Percentiles rank a stretch among this genome's conserved stretches.
phyloP scores from a whole-genome alignment of 1,140 invertebrate genomes.

The Neodiprion lecontei region DNA sequence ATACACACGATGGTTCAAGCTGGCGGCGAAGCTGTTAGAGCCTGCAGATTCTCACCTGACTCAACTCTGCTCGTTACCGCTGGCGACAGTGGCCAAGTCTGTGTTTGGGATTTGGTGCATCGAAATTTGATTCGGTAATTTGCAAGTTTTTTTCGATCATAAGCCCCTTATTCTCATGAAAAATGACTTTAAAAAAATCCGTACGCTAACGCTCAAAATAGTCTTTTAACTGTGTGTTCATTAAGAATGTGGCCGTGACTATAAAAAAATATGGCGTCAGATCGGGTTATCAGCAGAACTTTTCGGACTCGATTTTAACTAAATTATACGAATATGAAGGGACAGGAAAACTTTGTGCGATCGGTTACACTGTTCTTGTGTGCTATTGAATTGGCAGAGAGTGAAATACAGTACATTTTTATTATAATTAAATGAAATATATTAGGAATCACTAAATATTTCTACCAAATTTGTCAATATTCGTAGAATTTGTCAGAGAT shows the following conservation, averaged over 20 bases:
- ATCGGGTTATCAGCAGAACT: too few species aligned
- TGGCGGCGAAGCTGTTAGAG: slow-evolving; percentile 70
- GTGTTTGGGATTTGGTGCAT: slow-evolving; percentile 75
- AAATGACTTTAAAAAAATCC: background rate
- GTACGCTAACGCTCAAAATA: background rate
- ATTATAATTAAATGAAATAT: too few species aligned
- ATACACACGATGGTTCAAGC: slow-evolving; percentile 71
- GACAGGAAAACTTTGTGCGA: too few species aligned
- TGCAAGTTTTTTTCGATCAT: background rate
- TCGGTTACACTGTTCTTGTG: too few species aligned
- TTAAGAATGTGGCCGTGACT: background rate
- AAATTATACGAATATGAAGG: too few species aligned
- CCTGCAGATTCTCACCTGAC: slow-evolving; percentile 72
- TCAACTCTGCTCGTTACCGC: slow-evolving; percentile 72
- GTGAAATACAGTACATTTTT: too few species aligned
- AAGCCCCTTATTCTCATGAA: background rate
- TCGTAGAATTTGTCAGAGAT: too few species aligned
- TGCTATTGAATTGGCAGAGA: too few species aligned
- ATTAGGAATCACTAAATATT: too few species aligned
- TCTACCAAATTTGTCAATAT: too few species aligned
- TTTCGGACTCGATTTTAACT: too few species aligned
- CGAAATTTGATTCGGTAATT: slow-evolving; percentile 67
- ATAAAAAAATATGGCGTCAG: too few species aligned
- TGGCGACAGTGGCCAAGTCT: slow-evolving; percentile 77
- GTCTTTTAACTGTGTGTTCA: background rate